These are phyloP conservation scores for Formica selysi DNA, from an alignment of 1,140 invertebrate genomes.

Conservation along the genomic window DNA sequence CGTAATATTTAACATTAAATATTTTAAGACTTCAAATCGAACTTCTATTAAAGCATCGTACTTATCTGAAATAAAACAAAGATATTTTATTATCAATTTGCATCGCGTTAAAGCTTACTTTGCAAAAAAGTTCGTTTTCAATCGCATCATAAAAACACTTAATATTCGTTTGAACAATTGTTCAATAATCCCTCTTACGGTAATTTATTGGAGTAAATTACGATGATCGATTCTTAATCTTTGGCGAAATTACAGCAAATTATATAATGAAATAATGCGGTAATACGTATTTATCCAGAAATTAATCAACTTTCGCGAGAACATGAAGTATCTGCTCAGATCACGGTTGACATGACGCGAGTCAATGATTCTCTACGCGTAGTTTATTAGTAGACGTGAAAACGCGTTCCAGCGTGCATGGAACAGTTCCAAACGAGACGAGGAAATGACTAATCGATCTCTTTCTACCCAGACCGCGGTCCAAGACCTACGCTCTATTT, in stretches of 20 bases:
- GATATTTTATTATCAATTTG: background rate
- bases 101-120: background rate
- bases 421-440: conserved; percentile 62
- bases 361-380: conserved; percentile 49
- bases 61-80: background rate
- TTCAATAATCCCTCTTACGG: background rate
- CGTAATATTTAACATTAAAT: background rate
- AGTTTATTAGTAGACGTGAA: conserved; percentile 8
- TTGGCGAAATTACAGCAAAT: conserved; percentile 6
- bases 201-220: background rate
- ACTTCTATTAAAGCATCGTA: background rate
- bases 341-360: conserved; percentile 20
- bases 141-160: background rate
- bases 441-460: conserved; percentile 66
- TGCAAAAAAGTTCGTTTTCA: background rate
- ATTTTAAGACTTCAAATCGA: background rate
- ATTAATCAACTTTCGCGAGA: conserved; percentile 31
- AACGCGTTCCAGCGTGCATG: conserved; percentile 40
- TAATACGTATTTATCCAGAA: background rate
- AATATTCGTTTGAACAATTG: background rate
- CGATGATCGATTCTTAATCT: too few relatives aligned
- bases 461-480: conserved; percentile 16
- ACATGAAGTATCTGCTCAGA: conserved; percentile 21
- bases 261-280: background rate
- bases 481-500: conserved; percentile 62